Base-by-base conservation (phyloP, 1,140 invertebrate genomes). In the Drosophila suzukii region DNA sequence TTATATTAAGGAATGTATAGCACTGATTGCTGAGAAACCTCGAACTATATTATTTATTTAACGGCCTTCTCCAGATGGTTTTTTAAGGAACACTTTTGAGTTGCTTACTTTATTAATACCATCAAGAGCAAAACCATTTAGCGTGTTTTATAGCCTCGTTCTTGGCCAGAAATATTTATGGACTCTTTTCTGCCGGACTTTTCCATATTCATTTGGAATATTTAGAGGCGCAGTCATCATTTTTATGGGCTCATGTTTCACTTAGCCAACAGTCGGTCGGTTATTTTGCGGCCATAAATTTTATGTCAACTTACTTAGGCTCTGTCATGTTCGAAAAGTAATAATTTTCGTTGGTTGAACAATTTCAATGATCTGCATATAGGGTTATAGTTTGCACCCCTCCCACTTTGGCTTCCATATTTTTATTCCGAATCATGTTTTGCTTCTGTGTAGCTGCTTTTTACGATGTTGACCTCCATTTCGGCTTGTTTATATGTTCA, bases 341-440 rank as follows among this genome's bases (percentile, higher is more conserved):
- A 77, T 75, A 63, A 54, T 63, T 71, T 80, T 34, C 39, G 58
- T 67, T 49, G 58, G 56, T 61, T 13, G 24, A 65, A 72, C 75
- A 85, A 72, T 88, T 88, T 72, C 74, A 81, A 86, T 80, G 79
- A 77, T 89, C 76, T 89, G 83, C 84, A 89, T 88, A 89, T 88
- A 61, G 50, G 67, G 32, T 51, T 68, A 70, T 65, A 71, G 57
- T 67, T 72, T 43, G 30, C 11, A 10, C 36, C 17, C 43, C 34
- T 11, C 12, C n/a, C 57, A 32, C 10, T n/a, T 32, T 41, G 0
- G 3, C 15, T 10, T 2, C 12, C 44, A 38, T 30, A 15, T 34
- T 49, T 15, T 57, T 60, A 61, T 56, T 41, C 58, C 13, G 41
- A 49, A 39, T 15, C 57, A 60, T 80, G 78, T 74, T 56, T n/a